Conservation (phyloP, 2,797 vertebrate species). For the Gastrophryne carolinensis region DNA sequence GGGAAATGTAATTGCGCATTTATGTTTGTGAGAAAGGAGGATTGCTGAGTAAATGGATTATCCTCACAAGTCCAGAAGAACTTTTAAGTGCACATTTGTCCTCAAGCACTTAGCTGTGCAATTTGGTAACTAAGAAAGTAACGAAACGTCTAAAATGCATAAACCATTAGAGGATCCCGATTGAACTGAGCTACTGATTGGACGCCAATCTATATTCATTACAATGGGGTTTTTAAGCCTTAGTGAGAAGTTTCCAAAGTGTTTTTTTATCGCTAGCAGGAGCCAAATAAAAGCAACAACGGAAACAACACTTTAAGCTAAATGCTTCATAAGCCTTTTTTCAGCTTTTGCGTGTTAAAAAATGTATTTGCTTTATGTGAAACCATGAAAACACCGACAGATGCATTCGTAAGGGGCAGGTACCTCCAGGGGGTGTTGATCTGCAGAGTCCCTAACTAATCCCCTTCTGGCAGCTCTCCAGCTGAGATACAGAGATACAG, state of each 20-base stretch:
- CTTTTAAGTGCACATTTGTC: background rate
- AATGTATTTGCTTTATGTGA: too few relatives aligned
- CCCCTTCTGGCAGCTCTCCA: too few relatives aligned
- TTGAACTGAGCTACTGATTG: conserved; percentile 12
- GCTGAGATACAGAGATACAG: too few relatives aligned
- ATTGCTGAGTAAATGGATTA: background rate
- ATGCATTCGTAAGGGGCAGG: too few relatives aligned
- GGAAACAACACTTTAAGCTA: background rate
- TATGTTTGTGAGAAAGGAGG: background rate
- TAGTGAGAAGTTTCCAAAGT: background rate
- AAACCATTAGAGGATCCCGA: background rate
- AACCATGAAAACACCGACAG: too few relatives aligned
- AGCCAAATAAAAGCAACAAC: too few relatives aligned
- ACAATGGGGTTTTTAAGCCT: background rate
- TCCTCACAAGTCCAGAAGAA: background rate
- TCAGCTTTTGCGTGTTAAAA: too few relatives aligned
- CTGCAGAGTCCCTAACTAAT: too few relatives aligned
- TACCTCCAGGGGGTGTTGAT: too few relatives aligned
- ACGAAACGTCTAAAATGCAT: background rate
- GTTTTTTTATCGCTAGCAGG: background rate
- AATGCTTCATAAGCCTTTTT: too few relatives aligned
- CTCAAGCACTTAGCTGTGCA: background rate
- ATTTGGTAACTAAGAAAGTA: background rate
- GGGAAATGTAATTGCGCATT: background rate
- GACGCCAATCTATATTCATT: background rate